These are phyloP conservation scores for Coregonus suidteri DNA, from an alignment of 2,797 vertebrate genomes.

Conservation along the genomic window DNA sequence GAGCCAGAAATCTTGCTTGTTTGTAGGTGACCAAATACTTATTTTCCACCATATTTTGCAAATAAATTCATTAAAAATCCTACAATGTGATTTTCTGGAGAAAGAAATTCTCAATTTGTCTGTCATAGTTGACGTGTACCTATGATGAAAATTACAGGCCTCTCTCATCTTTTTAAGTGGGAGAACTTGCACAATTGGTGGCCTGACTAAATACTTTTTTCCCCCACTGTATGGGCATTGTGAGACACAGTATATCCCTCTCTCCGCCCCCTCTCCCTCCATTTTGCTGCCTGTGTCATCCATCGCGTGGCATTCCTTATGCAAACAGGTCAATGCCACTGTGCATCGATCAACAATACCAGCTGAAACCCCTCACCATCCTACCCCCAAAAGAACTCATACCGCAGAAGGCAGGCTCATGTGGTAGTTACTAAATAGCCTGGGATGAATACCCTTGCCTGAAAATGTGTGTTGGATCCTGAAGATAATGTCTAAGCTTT, in stretches of 20 bases:
- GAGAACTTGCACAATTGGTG: too few species aligned
- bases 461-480: not conserved
- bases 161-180: too few species aligned
- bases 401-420: slow-evolving; percentile 10
- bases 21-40: too few species aligned
- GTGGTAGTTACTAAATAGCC: not conserved
- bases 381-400: slow-evolving; percentile 2
- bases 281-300: slow-evolving; percentile 42
- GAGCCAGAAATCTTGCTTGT: too few species aligned
- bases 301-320: slow-evolving; percentile 62
- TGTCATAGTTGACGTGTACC: too few species aligned
- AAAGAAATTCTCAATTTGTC: too few species aligned
- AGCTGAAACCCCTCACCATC: slow-evolving; percentile 28
- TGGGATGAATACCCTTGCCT: not conserved
- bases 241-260: slow-evolving; percentile 10
- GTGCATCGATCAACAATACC: slow-evolving; percentile 50
- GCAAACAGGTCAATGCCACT: slow-evolving; percentile 69
- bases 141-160: too few species aligned
- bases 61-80: too few species aligned
- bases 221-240: slow-evolving; percentile 28
- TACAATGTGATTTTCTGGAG: too few species aligned
- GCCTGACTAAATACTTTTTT: too few species aligned
- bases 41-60: too few species aligned
- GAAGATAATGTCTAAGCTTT: too few species aligned
- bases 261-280: slow-evolving; percentile 1